phyloP scores from a whole-genome alignment of 2,113 vertebrate species.

The Phaetusa simplex region DNA sequence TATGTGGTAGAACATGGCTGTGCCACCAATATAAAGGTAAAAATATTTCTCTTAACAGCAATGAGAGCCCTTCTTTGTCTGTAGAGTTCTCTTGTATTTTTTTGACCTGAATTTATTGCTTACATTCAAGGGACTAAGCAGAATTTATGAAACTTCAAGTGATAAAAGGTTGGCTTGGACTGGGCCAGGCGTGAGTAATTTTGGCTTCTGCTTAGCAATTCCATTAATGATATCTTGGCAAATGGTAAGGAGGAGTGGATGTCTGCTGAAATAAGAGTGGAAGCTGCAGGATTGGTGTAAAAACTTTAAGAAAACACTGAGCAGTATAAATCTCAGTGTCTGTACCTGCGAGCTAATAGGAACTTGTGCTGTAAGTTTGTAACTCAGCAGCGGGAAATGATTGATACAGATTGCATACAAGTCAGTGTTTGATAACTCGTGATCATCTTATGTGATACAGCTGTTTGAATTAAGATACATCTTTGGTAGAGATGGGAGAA shows the following conservation, averaged over 20 bases:
- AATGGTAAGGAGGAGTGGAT: not conserved
- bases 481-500: not conserved
- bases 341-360: not conserved
- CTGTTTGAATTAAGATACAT: not conserved
- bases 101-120: not conserved
- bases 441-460: not conserved
- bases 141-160: not conserved
- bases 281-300: not conserved
- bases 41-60: not conserved
- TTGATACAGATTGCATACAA: not conserved
- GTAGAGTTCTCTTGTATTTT: not conserved
- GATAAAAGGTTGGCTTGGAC: not conserved
- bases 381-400: not conserved
- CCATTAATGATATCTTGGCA: not conserved
- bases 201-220: not conserved
- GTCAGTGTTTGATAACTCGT: not conserved
- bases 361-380: not conserved
- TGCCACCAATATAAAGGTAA: slow-evolving; percentile 91
- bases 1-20: slow-evolving; percentile 95
- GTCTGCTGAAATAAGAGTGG: not conserved
- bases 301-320: not conserved
- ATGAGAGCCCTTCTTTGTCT: not conserved
- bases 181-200: not conserved
- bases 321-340: not conserved
- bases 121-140: not conserved